Evolutionary conservation across 2,113 vertebrate species (phyloP).

Genomic region (Nicator chloris): DNA sequence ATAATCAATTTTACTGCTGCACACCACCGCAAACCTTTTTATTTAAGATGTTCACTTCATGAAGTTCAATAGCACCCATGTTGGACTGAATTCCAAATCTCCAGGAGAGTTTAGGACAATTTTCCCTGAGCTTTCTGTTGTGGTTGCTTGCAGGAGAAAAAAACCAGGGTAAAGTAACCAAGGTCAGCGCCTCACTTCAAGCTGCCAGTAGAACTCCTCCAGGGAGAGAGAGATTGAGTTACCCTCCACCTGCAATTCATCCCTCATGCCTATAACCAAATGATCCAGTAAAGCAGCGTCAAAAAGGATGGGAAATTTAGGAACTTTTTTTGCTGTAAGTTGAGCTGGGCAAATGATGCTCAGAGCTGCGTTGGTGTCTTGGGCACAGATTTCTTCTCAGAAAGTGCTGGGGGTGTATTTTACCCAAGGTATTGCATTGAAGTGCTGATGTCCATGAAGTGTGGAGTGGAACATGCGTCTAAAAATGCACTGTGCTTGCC

Average conservation of each 20-base stretch:
- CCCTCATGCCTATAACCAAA: background rate
- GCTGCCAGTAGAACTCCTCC: background rate
- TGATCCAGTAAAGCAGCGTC: background rate
- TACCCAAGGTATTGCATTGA: background rate
- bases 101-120: background rate
- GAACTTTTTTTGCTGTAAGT: background rate
- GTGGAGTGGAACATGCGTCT: fast-evolving
- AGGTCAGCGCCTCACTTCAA: slow-evolving; percentile 12
- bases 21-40: background rate
- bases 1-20: background rate
- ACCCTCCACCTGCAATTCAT: background rate
- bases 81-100: background rate
- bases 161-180: background rate
- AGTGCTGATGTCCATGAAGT: background rate
- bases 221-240: background rate
- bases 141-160: background rate
- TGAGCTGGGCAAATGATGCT: background rate
- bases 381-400: background rate
- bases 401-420: background rate
- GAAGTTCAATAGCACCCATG: background rate
- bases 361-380: fast-evolving
- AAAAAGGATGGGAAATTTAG: background rate
- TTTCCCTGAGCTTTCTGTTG: slow-evolving; percentile 25
- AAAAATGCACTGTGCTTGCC: background rate
- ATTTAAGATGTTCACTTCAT: background rate